Percentiles rank a stretch among this genome's conserved stretches.
Evolutionary conservation across 2,113 vertebrate species (phyloP).

Genomic region (Grallaria varia): DNA sequence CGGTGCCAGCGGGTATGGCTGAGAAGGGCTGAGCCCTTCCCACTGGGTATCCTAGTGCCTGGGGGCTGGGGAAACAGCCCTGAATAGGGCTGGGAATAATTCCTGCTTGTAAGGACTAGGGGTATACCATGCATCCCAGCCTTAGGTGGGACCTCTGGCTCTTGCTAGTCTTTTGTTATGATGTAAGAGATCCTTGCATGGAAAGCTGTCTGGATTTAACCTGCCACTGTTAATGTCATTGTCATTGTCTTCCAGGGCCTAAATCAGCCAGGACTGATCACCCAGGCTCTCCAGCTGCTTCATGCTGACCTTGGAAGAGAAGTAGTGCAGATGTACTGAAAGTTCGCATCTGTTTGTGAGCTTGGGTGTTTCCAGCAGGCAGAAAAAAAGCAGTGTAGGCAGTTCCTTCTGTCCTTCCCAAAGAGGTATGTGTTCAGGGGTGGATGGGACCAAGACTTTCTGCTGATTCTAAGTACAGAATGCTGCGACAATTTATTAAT

Average conservation of each 20-base stretch:
- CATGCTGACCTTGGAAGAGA: background rate
- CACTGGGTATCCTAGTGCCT: background rate
- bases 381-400: constrained; percentile 3
- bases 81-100: constrained; percentile 23
- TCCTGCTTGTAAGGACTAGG: background rate
- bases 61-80: background rate
- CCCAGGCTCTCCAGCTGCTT: background rate
- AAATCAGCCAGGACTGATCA: background rate
- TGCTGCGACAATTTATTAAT: background rate
- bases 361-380: background rate
- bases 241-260: constrained; percentile 14
- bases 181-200: background rate
- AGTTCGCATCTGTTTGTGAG: background rate
- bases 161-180: background rate
- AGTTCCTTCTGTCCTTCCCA: constrained; percentile 8
- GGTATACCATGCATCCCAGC: background rate
- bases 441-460: background rate
- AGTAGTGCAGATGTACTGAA: background rate
- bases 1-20: background rate
- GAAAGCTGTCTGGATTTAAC: background rate
- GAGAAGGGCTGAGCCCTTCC: constrained; percentile 34
- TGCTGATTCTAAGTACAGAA: background rate
- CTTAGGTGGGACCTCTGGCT: background rate
- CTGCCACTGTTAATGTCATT: background rate
- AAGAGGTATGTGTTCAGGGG: background rate